These are phyloP conservation scores for Glareola pratincola DNA, from an alignment of 2,113 vertebrate species.

Conservation along the genomic window DNA sequence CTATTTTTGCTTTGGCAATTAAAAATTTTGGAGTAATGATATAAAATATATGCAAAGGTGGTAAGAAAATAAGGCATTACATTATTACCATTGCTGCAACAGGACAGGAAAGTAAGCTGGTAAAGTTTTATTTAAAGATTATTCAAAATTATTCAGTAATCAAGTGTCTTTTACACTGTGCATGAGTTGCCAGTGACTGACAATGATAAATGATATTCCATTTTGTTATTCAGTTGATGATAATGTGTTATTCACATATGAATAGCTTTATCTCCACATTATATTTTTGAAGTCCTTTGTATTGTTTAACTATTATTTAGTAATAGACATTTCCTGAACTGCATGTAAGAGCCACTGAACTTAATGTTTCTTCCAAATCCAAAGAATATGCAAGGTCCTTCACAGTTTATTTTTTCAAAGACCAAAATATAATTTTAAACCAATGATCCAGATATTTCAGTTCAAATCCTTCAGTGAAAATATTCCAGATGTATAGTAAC, in stretches of 20 bases:
- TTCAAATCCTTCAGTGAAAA: not conserved
- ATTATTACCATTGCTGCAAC: constrained; percentile 30
- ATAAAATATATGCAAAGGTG: not conserved
- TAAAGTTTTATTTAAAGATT: constrained; percentile 34
- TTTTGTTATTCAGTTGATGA: constrained; percentile 51
- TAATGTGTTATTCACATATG: constrained; percentile 60
- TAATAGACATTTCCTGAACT: not conserved
- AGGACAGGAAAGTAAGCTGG: not conserved
- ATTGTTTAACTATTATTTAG: constrained; percentile 13
- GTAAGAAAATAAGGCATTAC: not conserved
- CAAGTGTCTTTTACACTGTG: constrained; percentile 24
- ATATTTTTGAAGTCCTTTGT: constrained; percentile 22
- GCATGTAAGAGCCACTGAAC: not conserved
- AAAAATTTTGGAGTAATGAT: not conserved
- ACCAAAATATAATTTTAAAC: not conserved
- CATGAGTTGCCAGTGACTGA: constrained; percentile 37
- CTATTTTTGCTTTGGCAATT: not conserved
- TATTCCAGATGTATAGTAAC: not conserved
- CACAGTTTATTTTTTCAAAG: constrained; percentile 24
- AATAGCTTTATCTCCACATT: constrained; percentile 52
- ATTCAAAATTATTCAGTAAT: constrained; percentile 63
- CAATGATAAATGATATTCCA: constrained; percentile 61
- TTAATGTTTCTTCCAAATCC: not conserved
- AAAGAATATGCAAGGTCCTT: not conserved
- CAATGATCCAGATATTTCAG: not conserved